Evolutionary conservation across 2,797 vertebrate genomes (phyloP).

Genomic region (Rhinogobio ventralis): DNA sequence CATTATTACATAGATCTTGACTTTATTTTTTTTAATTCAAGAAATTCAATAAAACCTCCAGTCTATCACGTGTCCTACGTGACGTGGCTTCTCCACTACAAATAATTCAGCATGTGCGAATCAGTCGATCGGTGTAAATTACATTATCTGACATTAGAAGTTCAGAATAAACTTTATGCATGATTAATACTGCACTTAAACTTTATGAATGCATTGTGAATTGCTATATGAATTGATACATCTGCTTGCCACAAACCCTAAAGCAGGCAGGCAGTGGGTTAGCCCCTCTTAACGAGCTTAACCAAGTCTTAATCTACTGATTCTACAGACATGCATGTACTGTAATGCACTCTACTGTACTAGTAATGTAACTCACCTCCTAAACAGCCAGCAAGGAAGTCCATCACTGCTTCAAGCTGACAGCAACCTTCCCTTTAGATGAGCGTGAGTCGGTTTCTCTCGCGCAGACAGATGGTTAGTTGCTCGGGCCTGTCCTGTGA

Average conservation of each 20-base stretch:
- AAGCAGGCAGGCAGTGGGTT: too few species aligned
- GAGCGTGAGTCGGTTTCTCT: background rate
- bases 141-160: background rate
- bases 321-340: background rate
- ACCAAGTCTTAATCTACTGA: constrained; percentile 16
- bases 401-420: constrained; percentile 67
- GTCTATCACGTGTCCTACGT: background rate
- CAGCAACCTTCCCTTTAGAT: background rate
- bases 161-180: background rate
- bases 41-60: background rate
- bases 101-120: constrained; percentile 11
- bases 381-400: constrained; percentile 81
- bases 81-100: constrained; percentile 5
- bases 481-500: constrained; percentile 12
- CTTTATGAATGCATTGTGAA: too few species aligned
- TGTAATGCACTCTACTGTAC: background rate
- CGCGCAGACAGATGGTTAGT: background rate
- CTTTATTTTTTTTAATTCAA: too few species aligned
- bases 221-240: too few species aligned
- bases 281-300: constrained; percentile 34
- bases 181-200: background rate
- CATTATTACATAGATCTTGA: too few species aligned
- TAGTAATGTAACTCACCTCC: constrained; percentile 71
- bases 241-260: background rate
- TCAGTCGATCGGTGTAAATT: background rate